A percentile compares a stretch with the other conserved stretches of the same genome.
These are phyloP conservation scores for Dreissena polymorpha DNA, from an alignment of 1,140 invertebrate genomes.

Conservation along the genomic window DNA sequence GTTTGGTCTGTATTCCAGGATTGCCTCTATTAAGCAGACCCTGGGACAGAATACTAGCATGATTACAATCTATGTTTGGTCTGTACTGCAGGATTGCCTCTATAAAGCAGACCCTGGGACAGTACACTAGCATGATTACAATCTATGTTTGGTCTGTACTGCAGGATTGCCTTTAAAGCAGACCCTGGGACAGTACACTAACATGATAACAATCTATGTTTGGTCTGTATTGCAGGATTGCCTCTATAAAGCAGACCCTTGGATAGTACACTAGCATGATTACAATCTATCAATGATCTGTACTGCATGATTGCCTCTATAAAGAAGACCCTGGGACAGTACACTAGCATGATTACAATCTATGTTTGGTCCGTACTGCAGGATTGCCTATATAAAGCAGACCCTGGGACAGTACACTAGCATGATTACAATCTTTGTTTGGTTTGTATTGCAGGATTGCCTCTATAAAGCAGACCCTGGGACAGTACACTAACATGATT, in stretches of 20 bases:
- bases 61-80: too few species aligned
- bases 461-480: slow-evolving; percentile 87
- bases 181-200: slow-evolving; percentile 84
- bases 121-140: slow-evolving; percentile 79
- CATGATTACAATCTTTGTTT: too few species aligned
- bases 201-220: too few species aligned
- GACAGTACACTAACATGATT: slow-evolving; percentile 81
- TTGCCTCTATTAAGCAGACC: slow-evolving; percentile 89
- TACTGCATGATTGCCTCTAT: slow-evolving; percentile 85
- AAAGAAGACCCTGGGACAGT: slow-evolving; percentile 87
- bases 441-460: slow-evolving; percentile 82
- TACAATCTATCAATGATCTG: too few species aligned
- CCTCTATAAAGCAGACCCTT: slow-evolving; percentile 88
- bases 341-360: slow-evolving; percentile 69
- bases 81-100: slow-evolving; percentile 83
- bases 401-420: slow-evolving; percentile 84
- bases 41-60: slow-evolving; percentile 83
- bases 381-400: slow-evolving; percentile 89
- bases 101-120: slow-evolving; percentile 87
- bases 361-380: slow-evolving; percentile 27
- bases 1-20: slow-evolving; percentile 66
- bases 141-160: background rate
- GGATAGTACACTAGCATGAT: slow-evolving; percentile 82
- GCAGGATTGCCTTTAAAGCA: slow-evolving; percentile 88
- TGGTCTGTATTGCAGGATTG: slow-evolving; percentile 80